Conservation (phyloP, 1,140 invertebrate species). For the Drosophila guanche region DNA sequence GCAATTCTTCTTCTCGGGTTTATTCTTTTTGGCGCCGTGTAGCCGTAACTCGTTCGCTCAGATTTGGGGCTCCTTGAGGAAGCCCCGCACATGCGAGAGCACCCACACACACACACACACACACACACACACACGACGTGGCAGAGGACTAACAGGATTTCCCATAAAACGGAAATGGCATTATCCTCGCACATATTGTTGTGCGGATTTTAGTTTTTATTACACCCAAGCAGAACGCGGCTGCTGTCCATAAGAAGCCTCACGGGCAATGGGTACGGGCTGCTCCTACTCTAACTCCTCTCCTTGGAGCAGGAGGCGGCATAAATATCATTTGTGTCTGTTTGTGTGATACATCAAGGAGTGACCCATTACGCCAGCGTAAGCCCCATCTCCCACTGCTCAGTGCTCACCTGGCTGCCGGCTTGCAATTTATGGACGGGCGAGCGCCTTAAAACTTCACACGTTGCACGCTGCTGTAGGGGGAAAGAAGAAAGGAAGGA, state of each 20-base stretch:
- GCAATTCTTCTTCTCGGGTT: conserved; percentile 40
- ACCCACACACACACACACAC: conserved; percentile 22
- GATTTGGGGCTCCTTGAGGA: conserved; percentile 55
- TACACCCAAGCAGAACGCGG: conserved; percentile 65
- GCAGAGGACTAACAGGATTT: conserved; percentile 71
- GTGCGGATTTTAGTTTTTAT: conserved; percentile 82
- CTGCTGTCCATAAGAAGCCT: conserved; percentile 67
- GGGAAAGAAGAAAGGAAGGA: conserved; percentile 8
- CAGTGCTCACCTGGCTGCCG: conserved; percentile 59
- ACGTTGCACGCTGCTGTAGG: conserved; percentile 20
- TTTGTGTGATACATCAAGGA: conserved; percentile 74
- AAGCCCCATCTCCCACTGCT: not conserved
- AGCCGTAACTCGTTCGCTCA: conserved; percentile 57
- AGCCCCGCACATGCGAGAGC: conserved; percentile 55
- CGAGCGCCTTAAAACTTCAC: conserved; percentile 68
- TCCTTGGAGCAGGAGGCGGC: conserved; percentile 25
- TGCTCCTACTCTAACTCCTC: no score
- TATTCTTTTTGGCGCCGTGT: conserved; percentile 44
- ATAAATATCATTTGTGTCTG: conserved; percentile 79
- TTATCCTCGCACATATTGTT: conserved; percentile 82
- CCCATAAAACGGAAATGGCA: conserved; percentile 82
- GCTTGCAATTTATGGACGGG: conserved; percentile 71
- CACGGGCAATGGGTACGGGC: conserved; percentile 14
- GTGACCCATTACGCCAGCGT: conserved; percentile 39
- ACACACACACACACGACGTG: conserved; percentile 20